phyloP scores from a whole-genome alignment of 2,797 vertebrate genomes.

The Rhadinocentrus ornatus region DNA sequence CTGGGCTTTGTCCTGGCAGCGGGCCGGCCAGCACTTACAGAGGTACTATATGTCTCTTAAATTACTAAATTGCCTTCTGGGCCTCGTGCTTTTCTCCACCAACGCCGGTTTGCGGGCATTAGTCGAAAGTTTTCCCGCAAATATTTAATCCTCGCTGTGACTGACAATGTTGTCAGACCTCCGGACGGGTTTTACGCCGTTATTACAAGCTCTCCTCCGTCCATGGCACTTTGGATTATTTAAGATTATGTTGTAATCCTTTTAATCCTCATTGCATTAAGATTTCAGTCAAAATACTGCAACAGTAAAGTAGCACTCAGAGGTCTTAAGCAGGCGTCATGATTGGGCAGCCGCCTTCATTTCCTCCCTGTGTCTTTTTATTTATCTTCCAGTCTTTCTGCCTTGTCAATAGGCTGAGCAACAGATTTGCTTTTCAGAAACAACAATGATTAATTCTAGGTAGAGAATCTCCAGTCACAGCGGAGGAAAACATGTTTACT shows the following conservation, averaged over 20 bases:
- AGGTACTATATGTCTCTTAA: conserved; percentile 77
- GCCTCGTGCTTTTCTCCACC: conserved; percentile 40
- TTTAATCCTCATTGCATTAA: conserved; percentile 97
- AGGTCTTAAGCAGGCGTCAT: conserved; percentile 90
- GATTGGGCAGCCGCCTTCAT: conserved; percentile 74
- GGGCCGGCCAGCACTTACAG: conserved; percentile 70
- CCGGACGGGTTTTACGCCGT: conserved; percentile 88
- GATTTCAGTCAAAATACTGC: conserved; percentile 98
- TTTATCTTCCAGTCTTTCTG: conserved; percentile 65
- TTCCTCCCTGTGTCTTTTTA: conserved; percentile 65
- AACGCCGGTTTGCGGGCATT: conserved; percentile 68
- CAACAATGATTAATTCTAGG: conserved; percentile 66
- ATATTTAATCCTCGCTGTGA: conserved; percentile 85
- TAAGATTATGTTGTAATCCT: conserved; percentile 99
- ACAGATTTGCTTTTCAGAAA: conserved; percentile 68
- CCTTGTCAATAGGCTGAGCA: conserved; percentile 69
- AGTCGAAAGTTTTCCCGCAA: conserved; percentile 76
- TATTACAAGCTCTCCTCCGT: conserved; percentile 88
- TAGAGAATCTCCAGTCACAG: conserved; percentile 56
- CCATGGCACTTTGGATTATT: conserved; percentile 99
- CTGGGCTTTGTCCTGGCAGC: conserved; percentile 70
- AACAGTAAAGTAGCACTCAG: conserved; percentile 93
- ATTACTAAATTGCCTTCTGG: conserved; percentile 72
- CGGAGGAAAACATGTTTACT: conserved; percentile 72
- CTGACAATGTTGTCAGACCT: conserved; percentile 91